phyloP scores from a whole-genome alignment of 2,888 invertebrate species.

The Plusia festucae region DNA sequence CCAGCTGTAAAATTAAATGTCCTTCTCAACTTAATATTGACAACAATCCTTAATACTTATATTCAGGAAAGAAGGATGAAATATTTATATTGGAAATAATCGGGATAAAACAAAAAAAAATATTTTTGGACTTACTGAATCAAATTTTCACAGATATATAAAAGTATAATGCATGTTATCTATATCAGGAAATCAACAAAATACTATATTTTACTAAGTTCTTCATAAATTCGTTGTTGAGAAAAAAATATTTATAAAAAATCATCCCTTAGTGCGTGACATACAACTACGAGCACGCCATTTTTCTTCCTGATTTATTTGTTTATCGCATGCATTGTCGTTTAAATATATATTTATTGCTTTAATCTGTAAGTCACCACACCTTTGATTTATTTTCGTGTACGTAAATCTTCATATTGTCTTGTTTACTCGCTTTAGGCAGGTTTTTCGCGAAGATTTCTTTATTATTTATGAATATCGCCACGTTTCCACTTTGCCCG shows the following conservation, averaged over 20 bases:
- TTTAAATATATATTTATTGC: conserved; percentile 59
- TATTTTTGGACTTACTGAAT: too few relatives aligned
- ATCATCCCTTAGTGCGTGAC: conserved; percentile 43
- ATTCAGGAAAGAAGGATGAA: too few relatives aligned
- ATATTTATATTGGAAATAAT: too few relatives aligned
- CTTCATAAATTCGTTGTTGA: conserved; percentile 31
- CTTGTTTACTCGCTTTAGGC: conserved; percentile 31
- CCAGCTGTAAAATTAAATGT: too few relatives aligned
- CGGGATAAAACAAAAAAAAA: too few relatives aligned
- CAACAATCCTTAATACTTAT: too few relatives aligned
- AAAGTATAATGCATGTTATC: too few relatives aligned
- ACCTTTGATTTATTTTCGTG: conserved; percentile 48
- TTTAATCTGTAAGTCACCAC: conserved; percentile 55
- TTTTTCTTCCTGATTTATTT: conserved; percentile 58
- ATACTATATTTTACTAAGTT: conserved; percentile 17
- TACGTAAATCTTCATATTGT: conserved; percentile 41
- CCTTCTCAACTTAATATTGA: too few relatives aligned
- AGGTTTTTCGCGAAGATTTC: conserved; percentile 10
- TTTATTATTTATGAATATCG: conserved; percentile 14
- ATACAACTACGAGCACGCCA: conserved; percentile 32
- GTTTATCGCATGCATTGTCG: conserved; percentile 49
- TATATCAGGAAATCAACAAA: background rate
- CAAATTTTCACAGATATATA: too few relatives aligned
- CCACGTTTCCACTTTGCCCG: conserved; percentile 8
- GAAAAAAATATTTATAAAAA: conserved; percentile 41